Evolutionary conservation across 2,888 invertebrate genomes (phyloP).

Genomic region (Drosophila lutescens): DNA sequence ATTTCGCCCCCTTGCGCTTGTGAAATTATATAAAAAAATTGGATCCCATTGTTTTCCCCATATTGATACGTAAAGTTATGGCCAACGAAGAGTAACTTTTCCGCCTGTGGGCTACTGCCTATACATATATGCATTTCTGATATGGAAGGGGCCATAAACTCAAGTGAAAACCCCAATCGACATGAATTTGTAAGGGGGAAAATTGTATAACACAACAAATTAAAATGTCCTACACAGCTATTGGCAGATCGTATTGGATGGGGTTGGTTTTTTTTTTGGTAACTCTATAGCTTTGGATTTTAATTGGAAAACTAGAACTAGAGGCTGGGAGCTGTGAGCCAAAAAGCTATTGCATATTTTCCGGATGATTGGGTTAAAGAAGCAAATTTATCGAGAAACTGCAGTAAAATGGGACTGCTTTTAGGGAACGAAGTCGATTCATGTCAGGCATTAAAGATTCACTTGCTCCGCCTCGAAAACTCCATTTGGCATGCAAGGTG

Average conservation of each 20-base stretch:
- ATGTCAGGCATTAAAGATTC: neutral
- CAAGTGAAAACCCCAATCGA: conserved; percentile 9
- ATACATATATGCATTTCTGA: conserved; percentile 2
- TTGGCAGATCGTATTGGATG: neutral
- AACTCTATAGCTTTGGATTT: conserved; percentile 20
- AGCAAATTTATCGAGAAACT: neutral
- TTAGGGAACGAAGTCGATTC: too few relatives aligned
- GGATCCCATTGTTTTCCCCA: conserved; percentile 53
- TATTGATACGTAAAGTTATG: conserved; percentile 46
- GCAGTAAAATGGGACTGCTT: too few relatives aligned
- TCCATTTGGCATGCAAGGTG: conserved; percentile 10
- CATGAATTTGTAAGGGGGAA: conserved; percentile 42
- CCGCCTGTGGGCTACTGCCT: conserved; percentile 9
- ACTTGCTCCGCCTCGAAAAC: neutral
- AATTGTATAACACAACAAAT: conserved; percentile 59
- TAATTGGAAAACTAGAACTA: conserved; percentile 19
- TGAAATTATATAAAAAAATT: conserved; percentile 65
- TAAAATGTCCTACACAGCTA: conserved; percentile 48
- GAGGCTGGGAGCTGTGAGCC: neutral
- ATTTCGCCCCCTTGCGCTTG: conserved; percentile 19
- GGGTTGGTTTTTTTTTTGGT: neutral
- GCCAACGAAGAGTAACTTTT: conserved; percentile 11
- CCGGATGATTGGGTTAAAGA: neutral
- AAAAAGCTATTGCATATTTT: neutral
- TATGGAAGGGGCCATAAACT: conserved; percentile 20